Conservation (phyloP, 2,888 invertebrate species). For the Nematopogon swammerdamellus region DNA sequence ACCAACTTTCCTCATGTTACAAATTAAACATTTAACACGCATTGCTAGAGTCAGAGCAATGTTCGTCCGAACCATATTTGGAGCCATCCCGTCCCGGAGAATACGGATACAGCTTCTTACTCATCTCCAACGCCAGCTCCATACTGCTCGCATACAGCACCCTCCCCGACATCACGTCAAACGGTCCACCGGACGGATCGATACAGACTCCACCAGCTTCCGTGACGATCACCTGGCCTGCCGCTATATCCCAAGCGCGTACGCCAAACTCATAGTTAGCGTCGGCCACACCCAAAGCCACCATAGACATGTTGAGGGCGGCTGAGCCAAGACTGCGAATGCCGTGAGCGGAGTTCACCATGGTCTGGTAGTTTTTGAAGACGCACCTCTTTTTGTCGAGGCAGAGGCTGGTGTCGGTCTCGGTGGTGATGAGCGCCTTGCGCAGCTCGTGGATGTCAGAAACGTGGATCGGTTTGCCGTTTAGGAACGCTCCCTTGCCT, state of each 20-base stretch:
- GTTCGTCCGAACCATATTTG: too few species aligned
- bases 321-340: slow-evolving; percentile 78
- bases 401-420: slow-evolving; percentile 67
- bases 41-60: too few species aligned
- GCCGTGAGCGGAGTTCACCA: slow-evolving; percentile 63
- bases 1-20: too few species aligned
- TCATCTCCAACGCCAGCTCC: too few species aligned
- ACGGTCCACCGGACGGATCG: slow-evolving; percentile 78
- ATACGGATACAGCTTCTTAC: too few species aligned
- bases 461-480: slow-evolving; percentile 63
- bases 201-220: slow-evolving; percentile 83
- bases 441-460: slow-evolving; percentile 57
- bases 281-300: slow-evolving; percentile 78
- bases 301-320: slow-evolving; percentile 80
- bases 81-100: too few species aligned
- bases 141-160: too few species aligned
- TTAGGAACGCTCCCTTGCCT: slow-evolving; percentile 77
- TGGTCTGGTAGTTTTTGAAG: slow-evolving; percentile 55
- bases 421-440: slow-evolving; percentile 62
- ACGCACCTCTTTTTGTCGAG: slow-evolving; percentile 56
- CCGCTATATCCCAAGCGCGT: slow-evolving; percentile 82
- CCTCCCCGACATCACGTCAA: too few species aligned
- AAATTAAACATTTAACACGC: too few species aligned
- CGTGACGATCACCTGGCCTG: slow-evolving; percentile 71
- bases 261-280: slow-evolving; percentile 79